These are phyloP conservation scores for Hybos culiciformis DNA, from an alignment of 2,888 invertebrate species.

Conservation along the genomic window DNA sequence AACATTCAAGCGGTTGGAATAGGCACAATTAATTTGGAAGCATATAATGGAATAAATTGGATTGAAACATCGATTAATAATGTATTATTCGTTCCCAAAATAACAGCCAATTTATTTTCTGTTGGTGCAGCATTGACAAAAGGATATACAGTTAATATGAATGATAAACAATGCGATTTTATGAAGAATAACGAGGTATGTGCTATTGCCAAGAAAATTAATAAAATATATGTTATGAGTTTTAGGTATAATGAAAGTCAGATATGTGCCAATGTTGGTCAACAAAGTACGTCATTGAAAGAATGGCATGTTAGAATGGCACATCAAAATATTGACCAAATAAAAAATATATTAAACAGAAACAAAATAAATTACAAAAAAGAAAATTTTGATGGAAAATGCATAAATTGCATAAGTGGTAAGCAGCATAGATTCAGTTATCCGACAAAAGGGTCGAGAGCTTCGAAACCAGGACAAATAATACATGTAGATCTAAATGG, in stretches of 20 bases:
- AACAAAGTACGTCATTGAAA: background rate
- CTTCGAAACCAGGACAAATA: background rate
- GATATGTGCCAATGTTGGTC: background rate
- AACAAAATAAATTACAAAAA: too few species aligned
- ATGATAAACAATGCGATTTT: constrained; percentile 1
- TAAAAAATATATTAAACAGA: too few species aligned
- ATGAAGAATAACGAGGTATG: background rate
- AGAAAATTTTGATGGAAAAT: too few species aligned
- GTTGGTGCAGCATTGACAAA: constrained; percentile 6
- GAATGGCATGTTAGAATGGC: background rate
- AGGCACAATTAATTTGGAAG: constrained; percentile 8
- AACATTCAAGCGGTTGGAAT: constrained; percentile 1
- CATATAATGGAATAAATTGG: constrained; percentile 7
- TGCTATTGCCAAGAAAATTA: background rate
- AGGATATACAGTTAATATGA: constrained; percentile 3
- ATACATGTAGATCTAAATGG: background rate
- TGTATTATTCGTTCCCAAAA: constrained; percentile 5
- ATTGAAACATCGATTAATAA: constrained; percentile 2
- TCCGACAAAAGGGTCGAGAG: background rate
- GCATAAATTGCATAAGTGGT: too few species aligned
- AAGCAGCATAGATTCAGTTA: background rate
- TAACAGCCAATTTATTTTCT: constrained; percentile 10
- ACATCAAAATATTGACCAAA: background rate
- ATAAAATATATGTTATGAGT: background rate
- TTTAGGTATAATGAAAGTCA: too few species aligned